These are phyloP conservation scores for Latheticus oryzae DNA, from an alignment of 2,888 invertebrate species.

Conservation along the genomic window DNA sequence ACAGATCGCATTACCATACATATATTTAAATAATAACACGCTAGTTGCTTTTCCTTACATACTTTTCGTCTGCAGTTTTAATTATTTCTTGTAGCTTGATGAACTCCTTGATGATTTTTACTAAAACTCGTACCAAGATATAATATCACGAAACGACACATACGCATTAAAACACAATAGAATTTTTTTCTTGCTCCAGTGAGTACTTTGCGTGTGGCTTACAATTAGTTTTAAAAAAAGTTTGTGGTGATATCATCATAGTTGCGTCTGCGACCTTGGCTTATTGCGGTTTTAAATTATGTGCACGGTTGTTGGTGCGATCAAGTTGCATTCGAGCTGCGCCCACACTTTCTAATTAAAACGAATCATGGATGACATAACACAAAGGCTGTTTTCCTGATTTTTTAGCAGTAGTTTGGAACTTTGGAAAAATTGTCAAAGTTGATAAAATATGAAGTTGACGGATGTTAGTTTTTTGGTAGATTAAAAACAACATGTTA, in stretches of 20 bases:
- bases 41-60: slow-evolving; percentile 7
- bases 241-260: slow-evolving; percentile 43
- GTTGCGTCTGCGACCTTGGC: slow-evolving; percentile 46
- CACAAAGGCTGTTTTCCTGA: too few species aligned
- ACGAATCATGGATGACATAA: slow-evolving; percentile 13
- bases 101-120: slow-evolving; percentile 10
- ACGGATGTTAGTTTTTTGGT: too few species aligned
- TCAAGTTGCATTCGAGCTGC: slow-evolving; percentile 23
- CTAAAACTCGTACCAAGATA: slow-evolving; percentile 8
- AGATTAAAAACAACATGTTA: too few species aligned
- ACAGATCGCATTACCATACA: slow-evolving; percentile 15
- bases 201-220: slow-evolving; percentile 37
- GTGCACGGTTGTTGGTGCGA: slow-evolving; percentile 19
- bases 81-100: slow-evolving; percentile 10
- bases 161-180: slow-evolving; percentile 20
- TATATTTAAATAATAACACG: slow-evolving; percentile 15
- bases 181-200: slow-evolving; percentile 22
- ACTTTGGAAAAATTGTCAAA: too few species aligned
- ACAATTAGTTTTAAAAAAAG: slow-evolving; percentile 42
- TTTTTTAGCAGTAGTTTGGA: too few species aligned
- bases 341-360: slow-evolving; percentile 27
- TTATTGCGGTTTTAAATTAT: slow-evolving; percentile 41
- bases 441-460: too few species aligned
- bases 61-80: slow-evolving; percentile 8
- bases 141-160: slow-evolving; percentile 14